Base-by-base conservation (phyloP, 2,113 vertebrate species). In the Eubucco bourcierii region DNA sequence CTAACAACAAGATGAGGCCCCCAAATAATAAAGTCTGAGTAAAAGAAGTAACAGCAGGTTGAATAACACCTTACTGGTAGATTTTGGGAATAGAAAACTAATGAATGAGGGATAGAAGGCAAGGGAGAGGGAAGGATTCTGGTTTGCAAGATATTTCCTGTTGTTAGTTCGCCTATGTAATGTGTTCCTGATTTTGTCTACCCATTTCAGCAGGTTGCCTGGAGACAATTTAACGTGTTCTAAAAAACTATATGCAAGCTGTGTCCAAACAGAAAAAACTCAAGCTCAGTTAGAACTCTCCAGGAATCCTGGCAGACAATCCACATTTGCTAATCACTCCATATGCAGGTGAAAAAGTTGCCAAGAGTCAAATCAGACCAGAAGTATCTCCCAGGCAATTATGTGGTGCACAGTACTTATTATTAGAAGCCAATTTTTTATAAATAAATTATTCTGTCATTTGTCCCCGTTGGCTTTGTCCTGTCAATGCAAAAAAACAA, bases 261-360 rank as follows among this genome's bases (percentile, higher is more conserved):
- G 3, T 85, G 65, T 85, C 64, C 82, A 90, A 93, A 80, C n/a
- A 74, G 20, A 80, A 83, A 93, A 85, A 7, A 72, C 41, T 83
- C 56, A 83, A 80, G 60, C 72, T 85, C 47, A 46, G 60, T 92
- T 83, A 7, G 1, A 64, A 37, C 56, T 80, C 75, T 91, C 76
- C 60, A 92, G 82, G 85, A 95, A 47, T 46, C 88, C 52, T 96
- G 95, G 91, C 91, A 92, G 72, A 67, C 9, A 41, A 76, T 74
- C 3, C 10, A 87, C 87, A 60, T 56, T 77, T 7, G 4, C 60
- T 96, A 94, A 94, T 95, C 85, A 64, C 50, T 52, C 94, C 91
- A 95, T 95, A 96, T 91, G 93, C 37, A 93, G 84, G 90, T 85
- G 77, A 80, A 80, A 91, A 93, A 91, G 52, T 80, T 88, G 93